Percentiles rank a stretch among this genome's conserved stretches.
Evolutionary conservation across 2,888 invertebrate genomes (phyloP).

Genomic region (Epistrophe grossulariae): DNA sequence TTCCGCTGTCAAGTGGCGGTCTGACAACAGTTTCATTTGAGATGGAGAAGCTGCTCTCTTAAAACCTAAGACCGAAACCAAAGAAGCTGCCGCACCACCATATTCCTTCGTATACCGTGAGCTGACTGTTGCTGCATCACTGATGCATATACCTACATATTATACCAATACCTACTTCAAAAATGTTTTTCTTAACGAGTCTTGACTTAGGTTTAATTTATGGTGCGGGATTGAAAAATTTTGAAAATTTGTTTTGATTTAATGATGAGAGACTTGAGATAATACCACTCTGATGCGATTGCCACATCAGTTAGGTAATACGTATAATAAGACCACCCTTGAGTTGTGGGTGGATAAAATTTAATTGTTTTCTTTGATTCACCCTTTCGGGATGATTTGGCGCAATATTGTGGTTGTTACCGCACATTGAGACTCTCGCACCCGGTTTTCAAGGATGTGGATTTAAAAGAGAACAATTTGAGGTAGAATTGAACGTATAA

Average conservation of each 20-base stretch:
- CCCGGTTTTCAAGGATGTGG: constrained; percentile 22
- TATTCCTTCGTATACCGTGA: not conserved
- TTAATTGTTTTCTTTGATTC: constrained; percentile 14
- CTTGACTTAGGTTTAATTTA: constrained; percentile 4
- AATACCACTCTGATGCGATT: constrained; percentile 57
- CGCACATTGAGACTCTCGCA: constrained; percentile 6
- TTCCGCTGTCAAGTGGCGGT: constrained; percentile 73
- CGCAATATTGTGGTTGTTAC: constrained; percentile 41
- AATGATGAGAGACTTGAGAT: constrained; percentile 54
- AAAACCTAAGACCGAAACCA: constrained; percentile 38
- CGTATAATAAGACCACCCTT: constrained; percentile 61
- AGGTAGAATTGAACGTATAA: too few species aligned
- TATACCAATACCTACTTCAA: constrained; percentile 38
- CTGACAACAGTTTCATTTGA: constrained; percentile 72
- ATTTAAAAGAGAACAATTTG: constrained; percentile 15
- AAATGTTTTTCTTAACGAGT: constrained; percentile 49
- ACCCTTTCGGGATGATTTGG: constrained; percentile 39
- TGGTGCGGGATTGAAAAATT: constrained; percentile 8
- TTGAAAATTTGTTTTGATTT: constrained; percentile 57
- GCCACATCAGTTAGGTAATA: constrained; percentile 29
- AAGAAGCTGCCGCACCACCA: constrained; percentile 55
- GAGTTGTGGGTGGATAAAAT: constrained; percentile 8
- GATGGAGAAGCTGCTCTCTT: constrained; percentile 48
- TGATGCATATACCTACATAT: not conserved
- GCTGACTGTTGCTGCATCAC: not conserved